These are phyloP conservation scores for Trematomus bernacchii DNA, from an alignment of 2,797 vertebrate genomes.

Conservation along the genomic window DNA sequence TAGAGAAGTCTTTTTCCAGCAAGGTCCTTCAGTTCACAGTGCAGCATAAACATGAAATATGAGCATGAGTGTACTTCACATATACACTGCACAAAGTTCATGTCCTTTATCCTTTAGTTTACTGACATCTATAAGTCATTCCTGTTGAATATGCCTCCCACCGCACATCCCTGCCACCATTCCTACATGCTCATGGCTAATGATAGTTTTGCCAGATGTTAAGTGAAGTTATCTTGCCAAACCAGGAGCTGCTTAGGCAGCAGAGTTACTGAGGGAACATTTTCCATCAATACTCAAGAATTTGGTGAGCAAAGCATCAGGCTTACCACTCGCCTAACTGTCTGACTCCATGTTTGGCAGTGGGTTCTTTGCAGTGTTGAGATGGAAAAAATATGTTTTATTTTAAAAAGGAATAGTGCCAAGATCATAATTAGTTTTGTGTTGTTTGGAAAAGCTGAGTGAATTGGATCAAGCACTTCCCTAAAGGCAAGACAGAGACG, in stretches of 20 bases:
- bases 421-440: constrained; percentile 18
- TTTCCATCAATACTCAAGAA: constrained; percentile 62
- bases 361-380: constrained; percentile 12
- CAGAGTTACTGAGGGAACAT: constrained; percentile 39
- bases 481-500: not conserved
- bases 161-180: constrained; percentile 1
- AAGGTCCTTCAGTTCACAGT: not conserved
- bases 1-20: not conserved
- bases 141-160: constrained; percentile 15
- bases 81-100: not conserved
- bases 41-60: not conserved
- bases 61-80: not conserved
- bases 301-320: constrained; percentile 42
- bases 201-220: constrained; percentile 62
- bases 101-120: not conserved
- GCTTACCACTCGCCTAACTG: constrained; percentile 6
- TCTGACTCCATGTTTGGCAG: constrained; percentile 50
- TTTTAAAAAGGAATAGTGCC: constrained; percentile 21
- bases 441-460: not conserved
- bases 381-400: constrained; percentile 28
- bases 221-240: constrained; percentile 32
- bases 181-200: constrained; percentile 22
- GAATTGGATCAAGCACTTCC: not conserved
- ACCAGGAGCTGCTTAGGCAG: constrained; percentile 58
- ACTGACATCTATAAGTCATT: not conserved